Percentiles rank a stretch among this genome's conserved stretches.
These are phyloP conservation scores for Heteractis magnifica DNA, from an alignment of 92 coral and sea anemone species.

Conservation along the genomic window DNA sequence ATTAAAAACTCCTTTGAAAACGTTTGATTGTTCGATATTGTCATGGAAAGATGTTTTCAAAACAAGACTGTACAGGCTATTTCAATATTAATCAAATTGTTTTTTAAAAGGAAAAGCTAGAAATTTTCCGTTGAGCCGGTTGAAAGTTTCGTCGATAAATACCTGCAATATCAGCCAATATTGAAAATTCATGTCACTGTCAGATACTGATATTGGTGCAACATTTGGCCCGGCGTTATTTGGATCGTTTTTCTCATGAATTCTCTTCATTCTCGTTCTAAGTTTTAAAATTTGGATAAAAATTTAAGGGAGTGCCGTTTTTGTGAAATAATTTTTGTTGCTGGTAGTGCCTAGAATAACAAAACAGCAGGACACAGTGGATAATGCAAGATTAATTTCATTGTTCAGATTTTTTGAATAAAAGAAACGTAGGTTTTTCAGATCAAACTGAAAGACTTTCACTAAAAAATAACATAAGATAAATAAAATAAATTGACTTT, in stretches of 20 bases:
- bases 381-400: not conserved
- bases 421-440: not conserved
- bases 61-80: not conserved
- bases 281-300: too few species aligned
- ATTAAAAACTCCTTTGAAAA: conserved; percentile 2
- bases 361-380: conserved; percentile 5
- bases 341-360: not conserved
- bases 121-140: not conserved
- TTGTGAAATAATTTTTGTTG: not conserved
- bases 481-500: too few species aligned
- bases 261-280: too few species aligned
- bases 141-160: not conserved
- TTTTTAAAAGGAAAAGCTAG: not conserved
- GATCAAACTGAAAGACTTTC: not conserved
- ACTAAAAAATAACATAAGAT: not conserved
- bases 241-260: not conserved
- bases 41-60: conserved; percentile 2
- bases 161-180: too few species aligned
- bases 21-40: not conserved
- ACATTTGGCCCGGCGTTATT: not conserved
- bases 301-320: not conserved
- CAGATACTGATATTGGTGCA: too few species aligned
- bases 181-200: too few species aligned
- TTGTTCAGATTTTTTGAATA: not conserved
- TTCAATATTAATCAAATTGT: not conserved